Evolutionary conservation across 1,140 invertebrate genomes (phyloP).

Genomic region (Apocrypta bakeri): DNA sequence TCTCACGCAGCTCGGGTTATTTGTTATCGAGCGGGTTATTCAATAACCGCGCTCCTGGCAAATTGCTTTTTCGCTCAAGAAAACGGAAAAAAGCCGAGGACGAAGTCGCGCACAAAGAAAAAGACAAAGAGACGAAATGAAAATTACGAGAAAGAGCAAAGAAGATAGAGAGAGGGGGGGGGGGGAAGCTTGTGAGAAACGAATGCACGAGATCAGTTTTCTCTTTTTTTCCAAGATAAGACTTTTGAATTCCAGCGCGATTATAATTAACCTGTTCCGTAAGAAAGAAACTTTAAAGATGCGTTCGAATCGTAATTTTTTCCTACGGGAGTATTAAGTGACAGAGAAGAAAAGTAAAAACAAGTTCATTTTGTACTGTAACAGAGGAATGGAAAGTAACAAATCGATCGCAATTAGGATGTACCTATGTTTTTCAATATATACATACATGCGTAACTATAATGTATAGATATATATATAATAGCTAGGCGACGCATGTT

Average conservation of each 20-base stretch:
- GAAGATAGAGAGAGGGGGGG: slow-evolving; percentile 28
- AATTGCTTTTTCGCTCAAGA: slow-evolving; percentile 46
- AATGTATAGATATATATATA: background rate
- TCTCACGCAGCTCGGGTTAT: slow-evolving; percentile 49
- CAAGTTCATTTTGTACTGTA: too few species aligned
- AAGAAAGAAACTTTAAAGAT: background rate
- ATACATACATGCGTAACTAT: background rate
- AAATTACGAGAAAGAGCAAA: slow-evolving; percentile 33
- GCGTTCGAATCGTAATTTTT: background rate
- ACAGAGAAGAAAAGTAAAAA: background rate
- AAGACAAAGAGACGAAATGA: slow-evolving; percentile 44
- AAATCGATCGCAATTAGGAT: background rate
- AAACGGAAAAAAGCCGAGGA: slow-evolving; percentile 29
- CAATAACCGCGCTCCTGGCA: slow-evolving; percentile 43
- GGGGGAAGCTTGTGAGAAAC: slow-evolving; percentile 51
- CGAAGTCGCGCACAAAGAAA: slow-evolving; percentile 20
- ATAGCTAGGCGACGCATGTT: background rate
- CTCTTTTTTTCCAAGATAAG: too few species aligned
- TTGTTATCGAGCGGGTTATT: slow-evolving; percentile 54
- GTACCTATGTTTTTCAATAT: too few species aligned
- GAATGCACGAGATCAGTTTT: background rate
- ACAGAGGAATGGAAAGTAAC: background rate
- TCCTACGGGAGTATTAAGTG: too few species aligned
- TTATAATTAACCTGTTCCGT: background rate
- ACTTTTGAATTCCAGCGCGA: too few species aligned